A percentile compares a stretch with the other conserved stretches of the same genome.
These are phyloP conservation scores for Cyanocitta stelleri DNA, from an alignment of 2,113 vertebrate genomes.

Conservation along the genomic window DNA sequence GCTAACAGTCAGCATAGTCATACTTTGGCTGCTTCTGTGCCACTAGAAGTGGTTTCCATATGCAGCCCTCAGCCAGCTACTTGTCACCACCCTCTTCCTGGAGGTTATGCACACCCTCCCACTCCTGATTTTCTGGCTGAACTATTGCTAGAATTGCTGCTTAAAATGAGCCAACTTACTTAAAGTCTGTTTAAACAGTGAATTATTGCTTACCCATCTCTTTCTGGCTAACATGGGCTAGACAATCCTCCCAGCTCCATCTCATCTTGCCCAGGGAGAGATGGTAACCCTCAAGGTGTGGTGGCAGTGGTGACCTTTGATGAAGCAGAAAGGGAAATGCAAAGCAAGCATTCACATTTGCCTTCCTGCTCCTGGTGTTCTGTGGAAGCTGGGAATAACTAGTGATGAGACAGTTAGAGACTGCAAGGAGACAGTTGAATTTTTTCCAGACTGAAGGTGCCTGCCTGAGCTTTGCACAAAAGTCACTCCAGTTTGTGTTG, in stretches of 20 bases:
- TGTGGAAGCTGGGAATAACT: neutral
- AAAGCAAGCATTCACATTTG: neutral
- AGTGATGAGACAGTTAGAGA: neutral
- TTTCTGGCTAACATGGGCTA: neutral
- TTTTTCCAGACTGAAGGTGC: neutral
- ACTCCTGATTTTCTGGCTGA: conserved; percentile 31
- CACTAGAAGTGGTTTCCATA: conserved; percentile 12
- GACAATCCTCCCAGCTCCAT: neutral
- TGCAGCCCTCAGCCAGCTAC: conserved; percentile 10
- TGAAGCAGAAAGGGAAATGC: neutral
- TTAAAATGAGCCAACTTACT: conserved; percentile 15
- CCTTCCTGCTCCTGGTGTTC: neutral
- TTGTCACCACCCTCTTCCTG: conserved; percentile 56
- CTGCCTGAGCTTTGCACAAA: neutral
- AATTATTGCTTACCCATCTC: neutral
- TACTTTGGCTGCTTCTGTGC: neutral
- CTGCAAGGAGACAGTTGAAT: neutral
- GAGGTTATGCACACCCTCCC: conserved; percentile 20
- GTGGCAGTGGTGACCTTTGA: neutral
- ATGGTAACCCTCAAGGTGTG: neutral
- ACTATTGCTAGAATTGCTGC: neutral
- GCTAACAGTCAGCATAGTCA: neutral
- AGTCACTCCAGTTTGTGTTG: neutral
- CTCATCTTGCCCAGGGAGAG: neutral
- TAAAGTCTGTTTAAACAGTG: neutral